A percentile compares a stretch with the other conserved stretches of the same genome.
phyloP scores from a whole-genome alignment of 2,797 vertebrate genomes.

The Hydrolagus colliei region DNA sequence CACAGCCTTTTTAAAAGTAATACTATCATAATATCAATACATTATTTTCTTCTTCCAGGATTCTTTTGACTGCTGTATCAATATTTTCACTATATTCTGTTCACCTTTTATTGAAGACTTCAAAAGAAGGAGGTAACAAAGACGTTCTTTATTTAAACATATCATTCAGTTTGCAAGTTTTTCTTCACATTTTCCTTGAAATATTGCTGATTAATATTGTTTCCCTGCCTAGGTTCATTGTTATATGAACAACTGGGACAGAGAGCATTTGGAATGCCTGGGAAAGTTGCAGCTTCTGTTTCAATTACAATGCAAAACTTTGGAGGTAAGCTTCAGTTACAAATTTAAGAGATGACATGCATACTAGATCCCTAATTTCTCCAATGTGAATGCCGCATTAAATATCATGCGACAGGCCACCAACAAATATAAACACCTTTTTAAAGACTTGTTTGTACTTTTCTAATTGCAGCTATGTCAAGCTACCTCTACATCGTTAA shows the following conservation, averaged over 20 bases:
- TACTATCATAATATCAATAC: not conserved
- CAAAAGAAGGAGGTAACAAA: constrained; percentile 87
- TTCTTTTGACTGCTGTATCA: constrained; percentile 78
- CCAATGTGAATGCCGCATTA: not conserved
- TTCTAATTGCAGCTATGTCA: constrained; percentile 81
- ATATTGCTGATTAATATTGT: not conserved
- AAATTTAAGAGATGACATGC: not conserved
- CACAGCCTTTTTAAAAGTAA: too few relatives aligned
- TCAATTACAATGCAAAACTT: constrained; percentile 97
- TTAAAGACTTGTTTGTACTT: constrained; percentile 38
- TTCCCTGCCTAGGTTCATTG: constrained; percentile 64
- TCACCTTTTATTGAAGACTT: constrained; percentile 91
- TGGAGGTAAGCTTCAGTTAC: constrained; percentile 64
- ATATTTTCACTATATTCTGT: constrained; percentile 94
- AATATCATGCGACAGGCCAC: not conserved
- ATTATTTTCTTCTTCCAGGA: constrained; percentile 52
- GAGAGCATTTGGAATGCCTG: constrained; percentile 85
- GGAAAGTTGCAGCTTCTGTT: constrained; percentile 85
- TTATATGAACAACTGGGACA: constrained; percentile 88
- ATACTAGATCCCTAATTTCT: not conserved
- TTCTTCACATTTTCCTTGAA: not conserved
- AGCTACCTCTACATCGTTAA: constrained; percentile 99
- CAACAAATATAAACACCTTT: not conserved
- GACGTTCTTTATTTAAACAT: constrained; percentile 9
- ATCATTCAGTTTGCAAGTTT: not conserved